Conservation (phyloP, 2,888 invertebrate genomes). For the Gisinianus flammeolus region DNA sequence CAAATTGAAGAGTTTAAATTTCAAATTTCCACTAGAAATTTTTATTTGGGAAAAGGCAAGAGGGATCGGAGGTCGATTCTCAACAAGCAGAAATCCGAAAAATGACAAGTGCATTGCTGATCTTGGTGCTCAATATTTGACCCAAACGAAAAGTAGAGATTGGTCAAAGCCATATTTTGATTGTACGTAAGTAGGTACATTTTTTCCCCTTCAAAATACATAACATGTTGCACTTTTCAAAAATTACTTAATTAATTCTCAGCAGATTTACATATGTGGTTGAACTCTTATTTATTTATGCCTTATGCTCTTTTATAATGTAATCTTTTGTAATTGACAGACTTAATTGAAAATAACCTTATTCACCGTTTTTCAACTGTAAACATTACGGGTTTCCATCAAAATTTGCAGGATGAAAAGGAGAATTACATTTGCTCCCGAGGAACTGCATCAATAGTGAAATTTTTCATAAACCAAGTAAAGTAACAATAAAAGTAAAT, state of each 20-base stretch:
- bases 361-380: slow-evolving; percentile 44
- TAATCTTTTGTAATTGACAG: slow-evolving; percentile 35
- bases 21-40: slow-evolving; percentile 42
- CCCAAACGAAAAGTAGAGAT: slow-evolving; percentile 31
- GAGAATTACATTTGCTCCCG: slow-evolving; percentile 48
- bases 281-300: no score
- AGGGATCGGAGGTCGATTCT: slow-evolving; percentile 52
- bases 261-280: no score
- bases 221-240: no score
- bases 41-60: slow-evolving; percentile 53
- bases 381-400: slow-evolving; percentile 47
- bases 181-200: no score
- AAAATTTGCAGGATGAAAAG: slow-evolving; percentile 29
- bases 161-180: slow-evolving; percentile 52
- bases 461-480: slow-evolving; percentile 51
- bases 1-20: slow-evolving; percentile 37
- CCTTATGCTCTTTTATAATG: no score
- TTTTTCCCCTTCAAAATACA: no score
- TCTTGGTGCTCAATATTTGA: slow-evolving; percentile 57
- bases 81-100: slow-evolving; percentile 46
- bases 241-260: no score
- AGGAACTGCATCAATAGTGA: slow-evolving; percentile 52
- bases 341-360: slow-evolving; percentile 39
- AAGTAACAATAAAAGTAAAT: neutral
- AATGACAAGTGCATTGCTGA: slow-evolving; percentile 48